Evolutionary conservation across 1,140 invertebrate genomes (phyloP).

Genomic region (Diachasmimorpha longicaudata): DNA sequence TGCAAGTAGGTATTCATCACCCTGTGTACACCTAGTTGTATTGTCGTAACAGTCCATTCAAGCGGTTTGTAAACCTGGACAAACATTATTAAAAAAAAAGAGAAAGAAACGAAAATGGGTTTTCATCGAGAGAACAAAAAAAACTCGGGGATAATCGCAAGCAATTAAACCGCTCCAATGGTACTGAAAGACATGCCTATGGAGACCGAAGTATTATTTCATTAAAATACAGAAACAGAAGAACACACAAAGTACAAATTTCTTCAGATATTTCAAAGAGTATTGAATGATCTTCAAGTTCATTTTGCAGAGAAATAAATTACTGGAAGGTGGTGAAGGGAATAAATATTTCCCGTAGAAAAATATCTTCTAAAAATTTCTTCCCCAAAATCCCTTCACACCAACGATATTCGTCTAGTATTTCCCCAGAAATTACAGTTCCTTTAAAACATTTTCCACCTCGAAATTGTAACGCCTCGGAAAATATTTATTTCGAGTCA

Average conservation of each 20-base stretch:
- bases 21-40: constrained; percentile 52
- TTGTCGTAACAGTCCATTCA: constrained; percentile 56
- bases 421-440: no score
- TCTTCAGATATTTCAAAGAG: neutral
- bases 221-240: neutral
- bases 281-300: neutral
- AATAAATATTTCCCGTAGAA: no score
- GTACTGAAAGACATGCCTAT: neutral
- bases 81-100: constrained; percentile 31
- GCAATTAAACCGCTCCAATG: constrained; percentile 39
- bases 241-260: neutral
- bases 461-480: no score
- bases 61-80: constrained; percentile 53
- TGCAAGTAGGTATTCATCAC: constrained; percentile 63
- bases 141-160: neutral
- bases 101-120: constrained; percentile 5
- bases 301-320: neutral
- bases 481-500: no score
- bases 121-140: neutral
- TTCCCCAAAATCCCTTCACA: no score
- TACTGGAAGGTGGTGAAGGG: no score
- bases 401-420: no score
- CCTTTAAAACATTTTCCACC: no score
- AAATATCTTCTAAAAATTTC: no score
- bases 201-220: neutral